Evolutionary conservation across 2,113 vertebrate species (phyloP), one percentile per base, ranked within the genome.

Genomic region (Toxotes jaculatrix): DNA sequence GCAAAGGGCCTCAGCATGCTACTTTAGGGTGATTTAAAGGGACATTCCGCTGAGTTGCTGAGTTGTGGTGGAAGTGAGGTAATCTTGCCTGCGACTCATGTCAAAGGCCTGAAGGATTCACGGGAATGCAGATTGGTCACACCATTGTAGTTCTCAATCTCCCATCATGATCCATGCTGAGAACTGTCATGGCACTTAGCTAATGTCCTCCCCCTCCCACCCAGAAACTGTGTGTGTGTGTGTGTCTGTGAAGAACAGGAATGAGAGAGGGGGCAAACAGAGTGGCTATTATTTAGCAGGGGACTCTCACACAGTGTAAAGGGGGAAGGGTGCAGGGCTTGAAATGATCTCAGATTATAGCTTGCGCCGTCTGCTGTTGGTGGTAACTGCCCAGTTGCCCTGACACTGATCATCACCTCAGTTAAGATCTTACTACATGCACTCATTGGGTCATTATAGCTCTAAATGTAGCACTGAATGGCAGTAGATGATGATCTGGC

Each of bases 131-230:
- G 85, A 94, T 93, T 93, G 76, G 92, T 93, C 90, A 93, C 92
- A 91, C 87, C 83, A 94, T 85, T 88, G 82, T 88, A 21, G 51
- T 11, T 40, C 80, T 88, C 85, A 68, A 90, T 93, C 90, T 94
- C 88, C 84, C 88, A 91, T 91, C 86, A 84, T 19, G 74, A 83
- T 80, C 63, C 89, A 89, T 87, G 91, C 91, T 90, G 88, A 88
- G 92, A 90, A 94, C 79, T 84, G 88, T 93, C 89, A 93, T 85
- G 86, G 83, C 75, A 93, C 87, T 93, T 93, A 91, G 81, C 77
- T 90, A 81, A 90, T 85, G 80, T 67, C 68, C 83, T 80, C 74
- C 74, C 40, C 31, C 42, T 43, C 80, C 65, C 65, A 61, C 66
- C 81, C 84, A 68, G 67, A 86, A 74, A 86, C 73, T 55, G 36